phyloP scores from a whole-genome alignment of 2,113 vertebrate genomes.

The Strix uralensis region DNA sequence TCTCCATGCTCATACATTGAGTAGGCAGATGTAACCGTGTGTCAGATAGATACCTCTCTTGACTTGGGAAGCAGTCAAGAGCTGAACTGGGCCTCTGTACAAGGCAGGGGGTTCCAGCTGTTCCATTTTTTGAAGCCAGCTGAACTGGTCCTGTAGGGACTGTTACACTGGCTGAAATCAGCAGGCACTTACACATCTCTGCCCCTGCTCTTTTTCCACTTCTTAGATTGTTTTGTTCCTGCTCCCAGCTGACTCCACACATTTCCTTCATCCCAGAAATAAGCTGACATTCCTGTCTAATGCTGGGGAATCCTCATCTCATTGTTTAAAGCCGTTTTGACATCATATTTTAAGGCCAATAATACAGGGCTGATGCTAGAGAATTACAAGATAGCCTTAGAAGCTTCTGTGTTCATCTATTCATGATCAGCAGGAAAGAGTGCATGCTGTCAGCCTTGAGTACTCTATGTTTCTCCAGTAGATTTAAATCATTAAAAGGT shows the following conservation, averaged over 20 bases:
- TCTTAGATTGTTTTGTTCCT: neutral
- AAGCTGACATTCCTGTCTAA: neutral
- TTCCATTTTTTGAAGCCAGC: neutral
- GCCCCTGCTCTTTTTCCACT: neutral
- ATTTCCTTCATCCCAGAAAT: neutral
- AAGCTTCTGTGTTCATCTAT: neutral
- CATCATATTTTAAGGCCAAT: neutral
- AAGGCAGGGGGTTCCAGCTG: neutral
- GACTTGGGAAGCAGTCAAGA: neutral
- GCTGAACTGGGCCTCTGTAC: neutral
- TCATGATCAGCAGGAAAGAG: neutral
- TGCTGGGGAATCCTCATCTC: neutral
- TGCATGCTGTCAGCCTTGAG: neutral
- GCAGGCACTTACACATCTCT: neutral
- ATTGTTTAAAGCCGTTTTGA: neutral
- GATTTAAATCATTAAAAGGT: neutral
- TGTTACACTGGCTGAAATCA: neutral
- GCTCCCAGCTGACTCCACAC: neutral
- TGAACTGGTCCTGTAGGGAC: neutral
- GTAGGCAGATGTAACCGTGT: neutral
- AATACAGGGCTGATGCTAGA: neutral
- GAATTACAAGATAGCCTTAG: neutral
- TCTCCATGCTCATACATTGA: neutral
- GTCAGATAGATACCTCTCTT: neutral
- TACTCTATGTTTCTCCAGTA: neutral